These are phyloP conservation scores for Ptilonorhynchus violaceus DNA, from an alignment of 2,113 vertebrate genomes.

Conservation along the genomic window DNA sequence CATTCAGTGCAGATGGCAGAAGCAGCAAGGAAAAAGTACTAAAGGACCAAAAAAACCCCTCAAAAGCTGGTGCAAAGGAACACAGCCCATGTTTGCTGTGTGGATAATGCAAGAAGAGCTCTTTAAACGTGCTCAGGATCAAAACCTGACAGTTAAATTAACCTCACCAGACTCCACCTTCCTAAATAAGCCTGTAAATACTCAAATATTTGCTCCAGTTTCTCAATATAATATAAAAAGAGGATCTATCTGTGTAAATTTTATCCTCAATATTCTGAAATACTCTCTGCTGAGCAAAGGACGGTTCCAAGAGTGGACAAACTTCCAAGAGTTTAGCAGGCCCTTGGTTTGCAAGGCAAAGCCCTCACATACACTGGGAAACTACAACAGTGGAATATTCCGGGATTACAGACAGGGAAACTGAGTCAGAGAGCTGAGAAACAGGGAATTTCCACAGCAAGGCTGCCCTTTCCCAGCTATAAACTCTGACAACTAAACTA, in stretches of 20 bases:
- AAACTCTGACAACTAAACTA: not conserved
- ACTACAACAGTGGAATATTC: not conserved
- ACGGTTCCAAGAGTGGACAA: not conserved
- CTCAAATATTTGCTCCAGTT: slow-evolving; percentile 10
- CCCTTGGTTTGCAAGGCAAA: not conserved
- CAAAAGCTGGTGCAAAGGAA: not conserved
- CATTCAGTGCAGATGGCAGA: not conserved
- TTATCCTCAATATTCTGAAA: not conserved
- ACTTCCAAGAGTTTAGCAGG: not conserved
- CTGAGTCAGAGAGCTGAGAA: not conserved
- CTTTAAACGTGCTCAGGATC: not conserved
- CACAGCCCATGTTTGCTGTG: not conserved
- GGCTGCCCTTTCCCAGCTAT: not conserved
- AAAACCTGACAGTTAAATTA: not conserved
- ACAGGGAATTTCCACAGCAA: not conserved
- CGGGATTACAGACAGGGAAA: not conserved
- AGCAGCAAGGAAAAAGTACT: not conserved
- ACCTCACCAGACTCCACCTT: not conserved
- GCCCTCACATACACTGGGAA: not conserved
- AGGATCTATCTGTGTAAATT: not conserved
- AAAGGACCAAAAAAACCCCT: not conserved
- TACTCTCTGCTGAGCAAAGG: not conserved
- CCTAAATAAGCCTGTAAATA: not conserved
- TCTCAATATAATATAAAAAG: not conserved
- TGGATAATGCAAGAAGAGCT: not conserved